A percentile compares a stretch with the other conserved stretches of the same genome.
phyloP scores from a whole-genome alignment of 2,888 invertebrate genomes.

The Drosophila picticornis region DNA sequence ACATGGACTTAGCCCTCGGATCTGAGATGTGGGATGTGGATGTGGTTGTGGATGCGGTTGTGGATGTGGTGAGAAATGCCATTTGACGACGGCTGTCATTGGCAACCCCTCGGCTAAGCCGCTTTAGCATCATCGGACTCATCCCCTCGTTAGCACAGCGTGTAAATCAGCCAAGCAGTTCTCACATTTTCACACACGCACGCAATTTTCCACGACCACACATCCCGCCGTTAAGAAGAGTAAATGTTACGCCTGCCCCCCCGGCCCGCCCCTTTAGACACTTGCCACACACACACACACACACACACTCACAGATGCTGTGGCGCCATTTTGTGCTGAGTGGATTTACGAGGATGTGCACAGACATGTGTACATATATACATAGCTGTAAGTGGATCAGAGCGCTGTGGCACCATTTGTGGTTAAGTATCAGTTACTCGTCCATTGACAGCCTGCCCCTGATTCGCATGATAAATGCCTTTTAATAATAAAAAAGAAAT shows the following conservation, averaged over 20 bases:
- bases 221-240: conserved; percentile 27
- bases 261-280: conserved; percentile 25
- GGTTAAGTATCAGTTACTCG: conserved; percentile 72
- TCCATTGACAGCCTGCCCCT: conserved; percentile 62
- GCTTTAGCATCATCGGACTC: conserved; percentile 40
- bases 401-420: conserved; percentile 75
- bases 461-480: conserved; percentile 75
- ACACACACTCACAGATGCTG: conserved; percentile 54
- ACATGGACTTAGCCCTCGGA: conserved; percentile 30
- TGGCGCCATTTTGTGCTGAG: conserved; percentile 70
- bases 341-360: conserved; percentile 71
- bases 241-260: conserved; percentile 47
- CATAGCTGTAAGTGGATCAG: conserved; percentile 6
- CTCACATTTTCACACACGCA: conserved; percentile 60
- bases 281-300: conserved; percentile 45
- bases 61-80: conserved; percentile 34
- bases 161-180: conserved; percentile 66
- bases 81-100: conserved; percentile 41
- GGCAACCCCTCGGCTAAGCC: conserved; percentile 45
- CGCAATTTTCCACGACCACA: conserved; percentile 56
- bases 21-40: conserved; percentile 16
- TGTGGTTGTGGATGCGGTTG: conserved; percentile 13
- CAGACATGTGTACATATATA: background rate
- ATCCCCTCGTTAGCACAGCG: conserved; percentile 81
- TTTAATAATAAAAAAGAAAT: conserved; percentile 72